Evolutionary conservation across 1,140 invertebrate species (phyloP), one percentile per base, ranked within the genome.

Genomic region (Euglossa dilemma): DNA sequence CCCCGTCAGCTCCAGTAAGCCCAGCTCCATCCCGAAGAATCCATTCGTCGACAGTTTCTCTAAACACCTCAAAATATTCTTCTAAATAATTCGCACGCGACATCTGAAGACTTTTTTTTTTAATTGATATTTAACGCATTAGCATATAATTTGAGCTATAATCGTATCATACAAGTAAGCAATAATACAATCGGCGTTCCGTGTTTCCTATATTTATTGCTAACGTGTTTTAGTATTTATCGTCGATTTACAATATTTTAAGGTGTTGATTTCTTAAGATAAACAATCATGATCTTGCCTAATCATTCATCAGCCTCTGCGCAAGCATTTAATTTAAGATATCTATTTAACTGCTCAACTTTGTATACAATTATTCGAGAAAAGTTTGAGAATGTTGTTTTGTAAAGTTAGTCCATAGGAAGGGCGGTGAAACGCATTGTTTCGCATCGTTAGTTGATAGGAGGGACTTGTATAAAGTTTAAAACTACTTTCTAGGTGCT

Each of bases 21-120:
- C 93, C 93, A 25, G 92, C 92, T 57, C 91, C 93, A 43, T 92
- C 93, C 2, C 88, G 93, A 28, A 90, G 91, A 77, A 89, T 94
- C 81, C 93, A 94, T 66, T 93, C 93, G 7, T 93, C 93, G 9
- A 94, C 84, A 20, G 75, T 90, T 80, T 93, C 93, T 45, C 71
- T 93, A 1, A 93, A 92, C 66, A 84, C 90, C n/a, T 90, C 93
- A 14, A 94, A 94, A 89, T 94, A 93, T 91, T 90, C 92, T 1
- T 83, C 90, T 59, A 93, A 93, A 89, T 90, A 91, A 90, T 83
- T 75, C n/a, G 5, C 56, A 66, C 36, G 36, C 36, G 56, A 23
- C 14, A 45, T 23, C 43, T 25, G 28, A 72, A 45, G 56, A 66
- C 67, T 59, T 47, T 56, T 73, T 72, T 72, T 57, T 74, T 57